Evolutionary conservation across 2,797 vertebrate genomes (phyloP), one percentile per base, ranked within the genome.

Genomic region (Amphiprion clarkii): DNA sequence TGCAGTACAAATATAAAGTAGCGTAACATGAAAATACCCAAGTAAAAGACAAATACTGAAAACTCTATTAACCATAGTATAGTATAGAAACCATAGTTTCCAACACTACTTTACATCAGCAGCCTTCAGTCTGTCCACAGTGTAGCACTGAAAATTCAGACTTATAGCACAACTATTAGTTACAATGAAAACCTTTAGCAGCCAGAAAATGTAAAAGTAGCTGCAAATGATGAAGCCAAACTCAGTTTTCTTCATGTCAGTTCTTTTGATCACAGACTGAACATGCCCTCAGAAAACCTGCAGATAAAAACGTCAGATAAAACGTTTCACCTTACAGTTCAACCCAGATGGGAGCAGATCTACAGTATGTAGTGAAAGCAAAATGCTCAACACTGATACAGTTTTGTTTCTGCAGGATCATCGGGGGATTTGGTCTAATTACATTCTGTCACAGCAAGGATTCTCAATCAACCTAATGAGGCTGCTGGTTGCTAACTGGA

Each of bases 381-480:
- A 78, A 88, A 71, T 62, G 66, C 66, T 78, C 4, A 59, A 54
- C 40, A 77, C 36, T 0, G 29, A 71, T 48, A 71, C 73, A 49
- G 40, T 58, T 86, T 86, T 31, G 53, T 68, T 81, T 76, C 74
- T 46, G 51, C 53, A 51, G 71, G 60, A 74, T 84, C 81, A 88
- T 80, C 36, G 0, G 56, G 85, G 83, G 92, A 89, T 87, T 90
- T 86, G 61, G 52, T 82, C 29, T 87, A 88, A 87, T 91, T 88
- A 81, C 72, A 60, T 87, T 89, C 74, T 76, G 79, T 72, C 87
- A 81, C 76, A 84, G 74, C 77, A 53, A 78, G 73, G 67, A 78
- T 88, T 78, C 67, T 68, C 77, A 88, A 87, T 90, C 82, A 91
- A 71, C 31, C 70, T 83, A 88, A 90, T 87, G 84, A 88, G 71